Evolutionary conservation across 2,888 invertebrate species (phyloP).

Genomic region (Caenorhabditis uteleia): DNA sequence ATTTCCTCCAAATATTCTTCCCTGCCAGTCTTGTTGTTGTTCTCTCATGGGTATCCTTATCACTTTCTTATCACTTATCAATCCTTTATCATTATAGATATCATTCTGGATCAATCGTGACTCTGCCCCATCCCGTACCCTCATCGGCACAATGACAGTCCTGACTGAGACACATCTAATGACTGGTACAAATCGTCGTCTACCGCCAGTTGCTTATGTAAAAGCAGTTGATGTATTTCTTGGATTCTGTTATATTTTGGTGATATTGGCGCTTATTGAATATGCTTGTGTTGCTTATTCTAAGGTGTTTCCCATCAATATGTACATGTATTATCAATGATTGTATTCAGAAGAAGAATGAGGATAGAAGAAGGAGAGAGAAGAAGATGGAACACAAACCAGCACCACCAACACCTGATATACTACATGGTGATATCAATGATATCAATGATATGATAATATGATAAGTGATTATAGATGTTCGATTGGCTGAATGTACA

Average conservation of each 20-base stretch:
- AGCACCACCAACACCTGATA: conserved; percentile 56
- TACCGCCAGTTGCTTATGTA: conserved; percentile 61
- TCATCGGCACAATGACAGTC: conserved; percentile 53
- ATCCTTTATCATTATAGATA: conserved; percentile 75
- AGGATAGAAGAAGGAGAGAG: conserved; percentile 46
- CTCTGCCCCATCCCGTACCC: conserved; percentile 90
- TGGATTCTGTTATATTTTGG: conserved; percentile 60
- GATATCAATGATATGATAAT: not conserved
- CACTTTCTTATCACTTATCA: not conserved
- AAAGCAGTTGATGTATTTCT: conserved; percentile 63
- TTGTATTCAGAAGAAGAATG: conserved; percentile 61
- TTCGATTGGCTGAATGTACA: conserved; percentile 57
- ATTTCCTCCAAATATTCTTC: conserved; percentile 96
- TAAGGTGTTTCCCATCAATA: too few relatives aligned
- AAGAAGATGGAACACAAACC: conserved; percentile 52
- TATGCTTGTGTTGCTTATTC: conserved; percentile 61
- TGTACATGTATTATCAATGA: too few relatives aligned
- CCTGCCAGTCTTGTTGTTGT: conserved; percentile 73
- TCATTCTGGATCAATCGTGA: conserved; percentile 98
- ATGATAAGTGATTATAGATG: conserved; percentile 37
- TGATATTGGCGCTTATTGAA: conserved; percentile 58
- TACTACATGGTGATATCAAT: conserved; percentile 44
- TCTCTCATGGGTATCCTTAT: conserved; percentile 47
- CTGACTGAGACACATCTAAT: conserved; percentile 78
- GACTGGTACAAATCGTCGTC: conserved; percentile 73